Percentiles rank a stretch among this genome's conserved stretches.
Evolutionary conservation across 1,140 invertebrate genomes (phyloP).

Genomic region (Diuraphis noxia): DNA sequence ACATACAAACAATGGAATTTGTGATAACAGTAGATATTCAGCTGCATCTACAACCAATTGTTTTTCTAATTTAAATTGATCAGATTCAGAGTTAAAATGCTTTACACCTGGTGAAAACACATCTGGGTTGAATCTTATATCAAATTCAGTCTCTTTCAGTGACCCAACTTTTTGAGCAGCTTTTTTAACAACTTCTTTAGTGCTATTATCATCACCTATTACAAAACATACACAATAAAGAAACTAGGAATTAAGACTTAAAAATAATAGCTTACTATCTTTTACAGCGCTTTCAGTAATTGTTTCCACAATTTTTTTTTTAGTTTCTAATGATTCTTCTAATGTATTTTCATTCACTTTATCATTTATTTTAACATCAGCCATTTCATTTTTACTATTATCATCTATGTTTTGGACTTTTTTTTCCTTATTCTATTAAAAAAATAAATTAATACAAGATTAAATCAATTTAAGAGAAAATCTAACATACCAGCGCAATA

Average conservation of each 20-base stretch:
- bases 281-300: conserved; percentile 59
- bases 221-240: conserved; percentile 48
- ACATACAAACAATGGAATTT: conserved; percentile 92
- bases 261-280: conserved; percentile 57
- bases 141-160: conserved; percentile 91
- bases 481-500: neutral
- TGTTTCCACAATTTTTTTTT: conserved; percentile 50
- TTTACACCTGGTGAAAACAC: conserved; percentile 92
- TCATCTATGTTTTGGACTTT: neutral
- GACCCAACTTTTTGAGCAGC: conserved; percentile 90
- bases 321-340: conserved; percentile 21
- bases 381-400: neutral
- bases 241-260: neutral
- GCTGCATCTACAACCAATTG: conserved; percentile 92
- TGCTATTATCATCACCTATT: conserved; percentile 76
- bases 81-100: conserved; percentile 73
- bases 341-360: neutral
- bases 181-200: conserved; percentile 84
- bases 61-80: conserved; percentile 76
- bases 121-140: conserved; percentile 97
- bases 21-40: conserved; percentile 88
- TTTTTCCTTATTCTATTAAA: conserved; percentile 13
- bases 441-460: neutral
- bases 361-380: conserved; percentile 56
- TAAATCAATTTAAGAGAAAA: neutral